A percentile compares a stretch with the other conserved stretches of the same genome.
These are phyloP conservation scores for Schizopygopsis malacanthus DNA, from an alignment of 2,797 vertebrate species.

Conservation along the genomic window DNA sequence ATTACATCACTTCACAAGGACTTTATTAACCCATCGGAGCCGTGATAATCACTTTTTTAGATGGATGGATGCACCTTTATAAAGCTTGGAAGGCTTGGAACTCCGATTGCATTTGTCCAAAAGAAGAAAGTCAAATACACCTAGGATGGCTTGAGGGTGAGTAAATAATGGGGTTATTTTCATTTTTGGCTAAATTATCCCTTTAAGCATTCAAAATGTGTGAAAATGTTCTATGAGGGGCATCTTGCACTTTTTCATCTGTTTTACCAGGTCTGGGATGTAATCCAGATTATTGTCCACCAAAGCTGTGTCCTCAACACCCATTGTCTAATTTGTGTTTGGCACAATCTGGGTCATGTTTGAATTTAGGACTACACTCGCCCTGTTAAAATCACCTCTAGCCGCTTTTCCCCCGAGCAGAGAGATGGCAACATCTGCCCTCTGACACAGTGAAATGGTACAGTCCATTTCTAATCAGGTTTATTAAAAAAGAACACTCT, in stretches of 20 bases:
- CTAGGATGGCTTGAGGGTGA: not conserved
- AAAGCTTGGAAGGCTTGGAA: not conserved
- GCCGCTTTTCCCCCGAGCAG: not conserved
- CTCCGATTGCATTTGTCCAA: not conserved
- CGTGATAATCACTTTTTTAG: too few species aligned
- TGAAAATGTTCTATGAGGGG: not conserved
- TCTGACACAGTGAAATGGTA: not conserved
- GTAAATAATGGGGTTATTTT: not conserved
- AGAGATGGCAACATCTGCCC: conserved; percentile 5
- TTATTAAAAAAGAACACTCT: conserved; percentile 20
- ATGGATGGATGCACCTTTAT: not conserved
- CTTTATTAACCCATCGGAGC: not conserved
- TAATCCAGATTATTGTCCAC: conserved; percentile 78
- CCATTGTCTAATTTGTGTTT: conserved; percentile 37
- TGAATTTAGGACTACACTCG: conserved; percentile 62
- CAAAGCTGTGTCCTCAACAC: conserved; percentile 22
- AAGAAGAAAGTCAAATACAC: not conserved
- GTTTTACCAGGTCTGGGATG: conserved; percentile 68
- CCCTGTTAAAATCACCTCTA: conserved; percentile 62
- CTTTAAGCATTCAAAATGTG: not conserved
- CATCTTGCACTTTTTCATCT: conserved; percentile 70
- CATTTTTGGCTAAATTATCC: not conserved
- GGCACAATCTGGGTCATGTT: conserved; percentile 72
- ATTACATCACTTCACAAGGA: not conserved
- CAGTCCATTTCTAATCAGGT: conserved; percentile 47